Evolutionary conservation across 2,888 invertebrate species (phyloP), one percentile per base, ranked within the genome.

Genomic region (Nymphalis polychloros): DNA sequence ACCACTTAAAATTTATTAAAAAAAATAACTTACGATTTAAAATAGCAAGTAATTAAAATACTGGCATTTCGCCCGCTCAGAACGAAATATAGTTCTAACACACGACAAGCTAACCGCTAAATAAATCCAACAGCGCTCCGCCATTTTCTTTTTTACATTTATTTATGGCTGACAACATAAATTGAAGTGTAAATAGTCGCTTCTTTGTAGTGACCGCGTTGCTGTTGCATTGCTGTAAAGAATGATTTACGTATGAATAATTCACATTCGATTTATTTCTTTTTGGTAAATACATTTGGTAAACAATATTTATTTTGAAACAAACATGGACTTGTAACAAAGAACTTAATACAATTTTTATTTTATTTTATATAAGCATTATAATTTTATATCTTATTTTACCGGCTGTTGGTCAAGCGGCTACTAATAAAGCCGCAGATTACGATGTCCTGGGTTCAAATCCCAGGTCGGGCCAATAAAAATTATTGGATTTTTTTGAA

Each of bases 151-250:
- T 75, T 76, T 72, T 68, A 69, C 64, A 63, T 70, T 73, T 73
- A 76, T 75, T 74, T 76, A 75, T 71, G 72, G 71, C 69, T 72
- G 72, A 72, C 72, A 72, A 74, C 71, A 69, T 75, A 75, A 76
- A 75, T 73, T 74, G 68, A 73, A 72, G 68, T 73, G 74, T 74
- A 74, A 74, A 74, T 70, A 71, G 71, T 71, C 63, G 71, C 69
- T 70, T 64, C 70, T 71, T 72, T 70, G 69, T 67, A 57, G 16
- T 68, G 60, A 53, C 63, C 64, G 49, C 55, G 23, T 47, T 59
- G 61, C 49, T 63, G 59, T 53, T 55, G 57, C 57, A 35, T 41
- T 20, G 57, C 53, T 27, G 31, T 55, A 31, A 31, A 55, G 53
- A 55, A 55, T 55, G 31, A 55, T 55, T 55, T 23, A 55, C 53